Conservation (phyloP, 2,113 vertebrate species). For the Chaetura pelagica region DNA sequence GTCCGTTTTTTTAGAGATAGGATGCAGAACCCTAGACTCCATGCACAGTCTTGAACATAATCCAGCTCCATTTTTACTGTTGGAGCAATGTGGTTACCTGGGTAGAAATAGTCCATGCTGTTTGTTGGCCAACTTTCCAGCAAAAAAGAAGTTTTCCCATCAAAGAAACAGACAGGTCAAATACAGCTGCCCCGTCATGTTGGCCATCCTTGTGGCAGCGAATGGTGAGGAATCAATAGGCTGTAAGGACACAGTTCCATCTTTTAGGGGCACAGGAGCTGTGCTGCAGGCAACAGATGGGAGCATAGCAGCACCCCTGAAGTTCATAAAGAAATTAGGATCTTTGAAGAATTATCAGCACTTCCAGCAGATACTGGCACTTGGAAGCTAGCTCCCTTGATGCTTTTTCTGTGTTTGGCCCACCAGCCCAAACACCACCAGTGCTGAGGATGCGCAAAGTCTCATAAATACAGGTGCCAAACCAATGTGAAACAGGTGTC, state of each 20-base stretch:
- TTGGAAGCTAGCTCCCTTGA: neutral
- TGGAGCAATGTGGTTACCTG: neutral
- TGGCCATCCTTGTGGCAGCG: neutral
- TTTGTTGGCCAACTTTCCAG: neutral
- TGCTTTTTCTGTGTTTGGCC: neutral
- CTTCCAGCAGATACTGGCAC: neutral
- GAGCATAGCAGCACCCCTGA: neutral
- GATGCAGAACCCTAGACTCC: neutral
- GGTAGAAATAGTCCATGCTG: neutral
- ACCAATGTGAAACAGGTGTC: neutral
- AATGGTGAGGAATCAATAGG: neutral
- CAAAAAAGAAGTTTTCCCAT: neutral
- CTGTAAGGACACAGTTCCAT: neutral
- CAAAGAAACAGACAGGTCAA: neutral
- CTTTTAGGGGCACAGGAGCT: neutral
- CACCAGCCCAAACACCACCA: neutral
- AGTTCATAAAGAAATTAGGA: neutral
- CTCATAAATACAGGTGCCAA: neutral
- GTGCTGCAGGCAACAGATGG: accelerated
- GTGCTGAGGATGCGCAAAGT: neutral
- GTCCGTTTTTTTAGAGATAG: neutral
- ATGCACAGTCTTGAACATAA: neutral
- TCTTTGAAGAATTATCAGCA: neutral
- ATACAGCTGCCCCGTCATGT: neutral
- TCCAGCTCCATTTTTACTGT: neutral